These are phyloP conservation scores for Drosophila nigricruria DNA, from an alignment of 2,888 invertebrate genomes.

Conservation along the genomic window DNA sequence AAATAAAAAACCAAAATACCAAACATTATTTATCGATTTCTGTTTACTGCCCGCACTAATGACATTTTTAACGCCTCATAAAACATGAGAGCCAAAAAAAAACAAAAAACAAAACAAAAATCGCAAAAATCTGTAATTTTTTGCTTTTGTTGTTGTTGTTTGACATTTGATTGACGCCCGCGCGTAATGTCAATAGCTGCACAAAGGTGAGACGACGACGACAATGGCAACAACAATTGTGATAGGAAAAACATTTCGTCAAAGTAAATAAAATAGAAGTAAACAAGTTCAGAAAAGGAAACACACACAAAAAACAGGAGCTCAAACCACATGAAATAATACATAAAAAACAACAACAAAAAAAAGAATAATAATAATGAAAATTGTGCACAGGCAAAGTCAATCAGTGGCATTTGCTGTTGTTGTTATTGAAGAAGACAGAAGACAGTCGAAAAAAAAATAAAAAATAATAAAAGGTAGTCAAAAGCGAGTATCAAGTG, in stretches of 20 bases:
- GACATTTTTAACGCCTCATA: constrained; percentile 67
- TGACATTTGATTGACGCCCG: constrained; percentile 30
- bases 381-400: constrained; percentile 68
- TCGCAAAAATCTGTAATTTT: constrained; percentile 22
- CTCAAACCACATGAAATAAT: constrained; percentile 32
- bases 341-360: neutral
- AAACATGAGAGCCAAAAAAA: constrained; percentile 37
- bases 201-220: constrained; percentile 52
- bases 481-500: constrained; percentile 33
- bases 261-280: constrained; percentile 52
- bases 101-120: constrained; percentile 24
- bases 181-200: constrained; percentile 31
- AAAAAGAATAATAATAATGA: constrained; percentile 64
- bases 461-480: constrained; percentile 48
- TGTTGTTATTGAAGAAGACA: constrained; percentile 26
- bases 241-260: constrained; percentile 68
- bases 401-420: constrained; percentile 62
- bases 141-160: constrained; percentile 12
- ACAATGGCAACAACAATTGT: constrained; percentile 36
- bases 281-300: constrained; percentile 48
- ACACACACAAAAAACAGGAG: constrained; percentile 15
- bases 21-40: constrained; percentile 48
- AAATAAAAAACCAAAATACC: neutral
- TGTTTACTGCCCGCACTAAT: constrained; percentile 42
- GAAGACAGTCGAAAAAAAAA: constrained; percentile 49